Percentiles rank a stretch among this genome's conserved stretches.
Conservation (phyloP, 1,140 invertebrate genomes). For the Drosophila santomea region DNA sequence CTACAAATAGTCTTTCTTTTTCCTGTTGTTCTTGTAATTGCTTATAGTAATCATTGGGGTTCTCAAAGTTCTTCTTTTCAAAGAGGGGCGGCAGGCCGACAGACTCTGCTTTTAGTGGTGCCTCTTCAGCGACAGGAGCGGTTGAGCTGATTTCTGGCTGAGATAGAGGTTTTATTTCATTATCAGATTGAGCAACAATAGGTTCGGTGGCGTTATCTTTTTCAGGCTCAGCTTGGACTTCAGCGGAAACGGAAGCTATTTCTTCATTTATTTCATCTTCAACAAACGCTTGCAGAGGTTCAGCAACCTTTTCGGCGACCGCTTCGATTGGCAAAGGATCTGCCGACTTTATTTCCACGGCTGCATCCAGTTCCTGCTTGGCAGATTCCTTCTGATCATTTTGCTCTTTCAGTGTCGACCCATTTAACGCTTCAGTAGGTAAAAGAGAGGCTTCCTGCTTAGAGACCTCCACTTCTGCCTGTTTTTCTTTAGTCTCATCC, state of each 20-base stretch:
- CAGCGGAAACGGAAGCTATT: neutral
- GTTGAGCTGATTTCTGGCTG: slow-evolving; percentile 3
- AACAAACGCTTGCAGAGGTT: neutral
- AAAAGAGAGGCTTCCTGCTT: neutral
- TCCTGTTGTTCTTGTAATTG: slow-evolving; percentile 35
- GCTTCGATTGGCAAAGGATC: neutral
- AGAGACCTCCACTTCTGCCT: neutral
- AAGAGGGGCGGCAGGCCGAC: slow-evolving; percentile 55
- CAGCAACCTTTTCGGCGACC: neutral
- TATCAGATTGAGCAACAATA: neutral
- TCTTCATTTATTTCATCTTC: neutral
- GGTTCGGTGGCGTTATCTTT: neutral
- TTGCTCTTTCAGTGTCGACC: neutral
- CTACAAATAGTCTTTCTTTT: neutral
- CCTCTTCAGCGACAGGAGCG: neutral
- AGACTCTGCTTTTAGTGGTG: neutral
- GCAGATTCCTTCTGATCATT: neutral
- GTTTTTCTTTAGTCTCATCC: neutral
- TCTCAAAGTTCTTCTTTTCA: slow-evolving; percentile 48
- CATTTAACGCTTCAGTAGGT: neutral
- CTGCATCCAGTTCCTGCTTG: neutral
- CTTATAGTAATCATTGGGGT: slow-evolving; percentile 65
- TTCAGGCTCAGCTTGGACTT: slow-evolving; percentile 1
- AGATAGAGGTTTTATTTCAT: neutral
- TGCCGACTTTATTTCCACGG: neutral